Evolutionary conservation across 2,797 vertebrate species (phyloP).

Genomic region (Microchirus variegatus): DNA sequence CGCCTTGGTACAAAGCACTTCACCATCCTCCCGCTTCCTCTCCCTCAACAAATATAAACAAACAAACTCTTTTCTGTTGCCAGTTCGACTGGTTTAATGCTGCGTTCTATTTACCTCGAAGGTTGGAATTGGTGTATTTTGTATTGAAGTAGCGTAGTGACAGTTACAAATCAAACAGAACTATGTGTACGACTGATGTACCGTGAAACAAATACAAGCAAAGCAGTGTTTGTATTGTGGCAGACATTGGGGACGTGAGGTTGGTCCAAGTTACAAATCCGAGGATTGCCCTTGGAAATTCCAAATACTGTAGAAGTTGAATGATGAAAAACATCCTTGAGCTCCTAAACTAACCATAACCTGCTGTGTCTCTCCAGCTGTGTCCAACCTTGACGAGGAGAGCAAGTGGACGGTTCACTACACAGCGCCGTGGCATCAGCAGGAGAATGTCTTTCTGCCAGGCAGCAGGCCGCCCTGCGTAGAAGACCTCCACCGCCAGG

Average conservation of each 20-base stretch:
- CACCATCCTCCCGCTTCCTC: conserved; percentile 36
- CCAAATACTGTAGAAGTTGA: too few species aligned
- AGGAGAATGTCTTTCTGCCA: conserved; percentile 96
- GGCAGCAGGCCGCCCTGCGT: conserved; percentile 90
- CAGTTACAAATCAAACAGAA: too few species aligned
- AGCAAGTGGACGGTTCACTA: conserved; percentile 98
- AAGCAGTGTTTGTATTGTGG: too few species aligned
- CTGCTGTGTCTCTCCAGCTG: conserved; percentile 81
- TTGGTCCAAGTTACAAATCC: too few species aligned
- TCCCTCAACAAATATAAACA: conserved; percentile 29
- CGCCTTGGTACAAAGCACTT: conserved; percentile 54
- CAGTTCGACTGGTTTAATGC: too few species aligned
- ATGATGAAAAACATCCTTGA: too few species aligned
- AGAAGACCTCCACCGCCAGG: conserved; percentile 94
- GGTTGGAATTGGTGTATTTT: neutral
- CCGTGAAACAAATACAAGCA: too few species aligned
- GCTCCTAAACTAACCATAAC: neutral
- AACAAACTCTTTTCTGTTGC: neutral
- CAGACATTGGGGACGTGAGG: too few species aligned
- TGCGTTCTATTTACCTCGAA: neutral
- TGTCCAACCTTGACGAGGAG: conserved; percentile 98
- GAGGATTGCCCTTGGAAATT: too few species aligned
- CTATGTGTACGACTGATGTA: too few species aligned
- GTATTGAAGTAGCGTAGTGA: too few species aligned
- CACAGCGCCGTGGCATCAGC: conserved; percentile 95